Base-by-base conservation (phyloP, 2,797 vertebrate genomes). In the Anas acuta region DNA sequence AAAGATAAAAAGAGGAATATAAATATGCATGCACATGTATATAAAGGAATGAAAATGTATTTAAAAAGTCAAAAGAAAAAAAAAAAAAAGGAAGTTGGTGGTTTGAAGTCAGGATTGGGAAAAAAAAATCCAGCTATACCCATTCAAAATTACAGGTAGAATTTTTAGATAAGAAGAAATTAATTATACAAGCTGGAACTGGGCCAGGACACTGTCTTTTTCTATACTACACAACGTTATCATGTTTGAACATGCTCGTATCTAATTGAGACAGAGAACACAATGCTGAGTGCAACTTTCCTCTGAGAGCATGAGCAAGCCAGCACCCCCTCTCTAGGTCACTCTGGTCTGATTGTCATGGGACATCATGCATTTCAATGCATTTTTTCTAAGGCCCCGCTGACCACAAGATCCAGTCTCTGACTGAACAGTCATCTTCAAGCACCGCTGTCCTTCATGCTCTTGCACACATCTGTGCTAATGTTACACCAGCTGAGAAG, bases 151-250 rank as follows among this genome's bases (percentile, higher is more conserved):
- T 84, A 37, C 72, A 95, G 95, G 93, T 94, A 94, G 70, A 89
- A 91, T 54, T 94, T 93, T 91, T 73, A 90, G 92, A 94, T 96
- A 96, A 94, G 54, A 47, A 84, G 26, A 95, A 90, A 93, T 96
- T 96, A 96, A 96, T 94, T 93, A 95, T 75, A 75, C 72, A 90
- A 85, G 39, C 71, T 96, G 93, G 92, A 96, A 87, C 43, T 25
- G n/a, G 56, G 54, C 94, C 95, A 93, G 32, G 87, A 95, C 71
- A 69, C 73, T 87, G 87, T 89, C 70, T 69, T 92, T 92, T 87
- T 90, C 66, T 80, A 33, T 66, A 75, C 54, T 71, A 60, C 30
- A 78, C 69, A 80, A 58, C 2, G 0, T 90, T 94, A 96, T 87
- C 90, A 62, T 81, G 78, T 94, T 86, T 92, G 54, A 95, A 95